Evolutionary conservation across 2,797 vertebrate species (phyloP).

Genomic region (Amblyraja radiata): DNA sequence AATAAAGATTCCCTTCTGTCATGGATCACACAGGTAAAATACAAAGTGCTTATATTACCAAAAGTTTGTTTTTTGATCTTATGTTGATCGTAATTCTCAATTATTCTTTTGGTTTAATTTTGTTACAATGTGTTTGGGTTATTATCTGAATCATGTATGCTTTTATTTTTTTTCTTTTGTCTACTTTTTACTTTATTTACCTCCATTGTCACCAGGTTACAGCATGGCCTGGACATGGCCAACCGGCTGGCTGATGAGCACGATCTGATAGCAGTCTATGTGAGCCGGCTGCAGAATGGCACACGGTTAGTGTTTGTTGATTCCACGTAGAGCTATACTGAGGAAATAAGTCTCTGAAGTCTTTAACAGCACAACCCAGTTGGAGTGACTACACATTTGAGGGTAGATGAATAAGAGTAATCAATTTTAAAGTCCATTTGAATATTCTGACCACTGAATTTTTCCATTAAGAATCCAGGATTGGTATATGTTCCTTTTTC

Average conservation of each 20-base stretch:
- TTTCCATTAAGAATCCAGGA: background rate
- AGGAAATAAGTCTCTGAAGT: conserved; percentile 11
- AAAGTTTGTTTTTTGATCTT: background rate
- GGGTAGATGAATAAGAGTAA: background rate
- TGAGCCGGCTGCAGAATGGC: conserved; percentile 71
- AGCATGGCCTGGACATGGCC: conserved; percentile 52
- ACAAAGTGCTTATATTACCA: background rate
- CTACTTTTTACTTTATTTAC: conserved; percentile 54
- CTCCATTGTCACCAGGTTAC: conserved; percentile 59
- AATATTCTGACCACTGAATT: background rate
- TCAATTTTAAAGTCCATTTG: too few relatives aligned
- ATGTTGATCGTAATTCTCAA: background rate
- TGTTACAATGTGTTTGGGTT: background rate
- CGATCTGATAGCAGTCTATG: conserved; percentile 77
- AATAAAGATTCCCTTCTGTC: background rate
- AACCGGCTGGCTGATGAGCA: conserved; percentile 76
- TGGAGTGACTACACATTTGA: background rate
- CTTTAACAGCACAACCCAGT: background rate
- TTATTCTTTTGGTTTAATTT: conserved; percentile 8
- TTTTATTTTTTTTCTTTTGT: conserved; percentile 38
- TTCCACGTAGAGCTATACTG: background rate
- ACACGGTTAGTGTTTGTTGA: conserved; percentile 66
- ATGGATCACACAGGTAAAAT: background rate
- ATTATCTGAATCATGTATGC: conserved; percentile 16
- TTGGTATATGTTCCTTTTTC: background rate